These are phyloP conservation scores for Dermatophagoides farinae DNA, from an alignment of 1,140 invertebrate genomes.

Conservation along the genomic window DNA sequence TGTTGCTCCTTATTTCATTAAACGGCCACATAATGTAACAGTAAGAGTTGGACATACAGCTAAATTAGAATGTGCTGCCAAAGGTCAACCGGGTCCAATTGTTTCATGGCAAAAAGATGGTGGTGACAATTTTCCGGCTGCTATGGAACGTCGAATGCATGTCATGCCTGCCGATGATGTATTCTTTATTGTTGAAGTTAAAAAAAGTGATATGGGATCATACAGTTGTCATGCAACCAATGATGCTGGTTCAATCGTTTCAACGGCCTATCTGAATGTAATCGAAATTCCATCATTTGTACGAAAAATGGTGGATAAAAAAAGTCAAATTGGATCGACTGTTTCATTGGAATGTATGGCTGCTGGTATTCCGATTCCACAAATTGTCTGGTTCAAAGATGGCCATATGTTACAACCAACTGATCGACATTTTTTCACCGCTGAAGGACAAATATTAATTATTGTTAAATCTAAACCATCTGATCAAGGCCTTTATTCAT, in stretches of 20 bases:
- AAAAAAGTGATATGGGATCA: constrained; percentile 61
- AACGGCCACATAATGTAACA: constrained; percentile 60
- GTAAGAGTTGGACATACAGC: constrained; percentile 65
- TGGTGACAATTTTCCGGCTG: constrained; percentile 83
- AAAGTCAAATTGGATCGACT: constrained; percentile 49
- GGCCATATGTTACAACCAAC: constrained; percentile 35
- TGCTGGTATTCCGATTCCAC: constrained; percentile 53
- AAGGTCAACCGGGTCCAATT: constrained; percentile 63
- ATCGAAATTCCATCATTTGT: constrained; percentile 65
- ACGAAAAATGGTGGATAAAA: constrained; percentile 61
- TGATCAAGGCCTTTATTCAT: constrained; percentile 69
- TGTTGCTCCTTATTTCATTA: constrained; percentile 62
- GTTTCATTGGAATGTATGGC: constrained; percentile 70
- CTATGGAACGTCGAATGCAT: constrained; percentile 71
- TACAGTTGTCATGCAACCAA: constrained; percentile 87
- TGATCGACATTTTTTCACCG: constrained; percentile 57
- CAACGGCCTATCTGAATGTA: constrained; percentile 71
- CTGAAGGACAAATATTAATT: constrained; percentile 61
- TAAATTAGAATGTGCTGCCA: constrained; percentile 67
- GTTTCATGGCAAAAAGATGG: constrained; percentile 84
- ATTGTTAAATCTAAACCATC: constrained; percentile 47
- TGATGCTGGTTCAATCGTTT: constrained; percentile 56
- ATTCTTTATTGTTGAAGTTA: constrained; percentile 76
- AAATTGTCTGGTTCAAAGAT: constrained; percentile 73
- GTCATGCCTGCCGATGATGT: constrained; percentile 74